Evolutionary conservation across 2,888 invertebrate species (phyloP).

Genomic region (Elysia crispata): DNA sequence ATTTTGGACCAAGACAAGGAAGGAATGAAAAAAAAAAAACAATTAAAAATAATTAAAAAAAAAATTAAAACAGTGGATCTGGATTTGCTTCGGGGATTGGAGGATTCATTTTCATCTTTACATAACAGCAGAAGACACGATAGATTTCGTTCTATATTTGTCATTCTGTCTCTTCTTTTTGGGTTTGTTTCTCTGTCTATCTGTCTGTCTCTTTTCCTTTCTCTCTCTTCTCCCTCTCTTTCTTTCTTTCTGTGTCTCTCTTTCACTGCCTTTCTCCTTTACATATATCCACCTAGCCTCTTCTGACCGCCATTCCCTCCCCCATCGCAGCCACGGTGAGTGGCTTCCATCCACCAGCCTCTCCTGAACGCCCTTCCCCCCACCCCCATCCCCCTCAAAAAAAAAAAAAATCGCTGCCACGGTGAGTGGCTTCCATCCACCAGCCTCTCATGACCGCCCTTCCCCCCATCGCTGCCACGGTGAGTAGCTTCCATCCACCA

Average conservation of each 20-base stretch:
- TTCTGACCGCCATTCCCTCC: background rate
- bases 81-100: no score
- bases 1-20: no score
- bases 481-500: background rate
- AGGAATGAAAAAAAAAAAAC: no score
- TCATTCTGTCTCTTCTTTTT: background rate
- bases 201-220: constrained; percentile 36
- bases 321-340: background rate
- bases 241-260: background rate
- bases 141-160: background rate
- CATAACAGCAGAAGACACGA: background rate
- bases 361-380: background rate
- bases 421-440: no score
- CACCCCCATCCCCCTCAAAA: background rate
- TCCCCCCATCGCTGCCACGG: no score
- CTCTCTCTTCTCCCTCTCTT: background rate
- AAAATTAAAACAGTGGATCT: background rate
- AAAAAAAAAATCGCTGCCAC: background rate
- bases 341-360: background rate
- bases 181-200: constrained; percentile 23
- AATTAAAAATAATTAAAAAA: no score
- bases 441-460: no score
- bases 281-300: constrained; percentile 5
- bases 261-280: background rate
- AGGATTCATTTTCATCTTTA: constrained; percentile 31